phyloP scores from a whole-genome alignment of 2,888 invertebrate genomes.

The Mythimna albipuncta region DNA sequence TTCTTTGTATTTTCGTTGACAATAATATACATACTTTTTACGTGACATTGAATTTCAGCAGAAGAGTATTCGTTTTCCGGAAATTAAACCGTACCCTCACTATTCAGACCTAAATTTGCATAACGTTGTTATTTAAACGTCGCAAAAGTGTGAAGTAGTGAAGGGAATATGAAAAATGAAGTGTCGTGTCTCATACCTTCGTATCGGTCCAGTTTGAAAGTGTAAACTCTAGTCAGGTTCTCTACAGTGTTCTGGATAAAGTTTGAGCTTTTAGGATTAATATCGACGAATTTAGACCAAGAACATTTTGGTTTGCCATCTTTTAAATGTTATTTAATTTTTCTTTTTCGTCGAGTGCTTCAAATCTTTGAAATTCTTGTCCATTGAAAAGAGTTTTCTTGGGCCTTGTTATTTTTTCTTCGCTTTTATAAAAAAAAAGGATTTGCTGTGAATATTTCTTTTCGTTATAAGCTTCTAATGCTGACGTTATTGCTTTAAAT shows the following conservation, averaged over 20 bases:
- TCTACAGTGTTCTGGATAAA: constrained; percentile 76
- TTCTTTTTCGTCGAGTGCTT: constrained; percentile 49
- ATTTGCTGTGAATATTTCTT: constrained; percentile 59
- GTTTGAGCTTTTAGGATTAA: constrained; percentile 88
- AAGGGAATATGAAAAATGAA: constrained; percentile 8
- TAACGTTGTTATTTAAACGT: background rate
- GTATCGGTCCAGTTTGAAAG: constrained; percentile 62
- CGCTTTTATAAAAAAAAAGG: constrained; percentile 36
- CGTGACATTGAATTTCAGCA: constrained; percentile 8
- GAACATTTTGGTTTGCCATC: constrained; percentile 39
- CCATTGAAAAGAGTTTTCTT: constrained; percentile 8
- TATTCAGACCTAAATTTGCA: constrained; percentile 11
- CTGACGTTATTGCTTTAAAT: constrained; percentile 43
- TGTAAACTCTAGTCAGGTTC: constrained; percentile 75
- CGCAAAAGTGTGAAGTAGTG: constrained; percentile 6
- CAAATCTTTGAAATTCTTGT: constrained; percentile 34
- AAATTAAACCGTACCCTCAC: constrained; percentile 10
- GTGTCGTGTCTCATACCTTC: constrained; percentile 60
- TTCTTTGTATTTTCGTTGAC: no score
- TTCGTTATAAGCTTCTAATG: constrained; percentile 47
- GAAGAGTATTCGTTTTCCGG: constrained; percentile 6
- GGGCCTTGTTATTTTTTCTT: constrained; percentile 24
- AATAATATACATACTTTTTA: background rate
- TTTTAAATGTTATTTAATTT: constrained; percentile 30
- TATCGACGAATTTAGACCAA: constrained; percentile 77